Evolutionary conservation across 1,140 invertebrate species (phyloP).

Genomic region (Calephelis nemesis): DNA sequence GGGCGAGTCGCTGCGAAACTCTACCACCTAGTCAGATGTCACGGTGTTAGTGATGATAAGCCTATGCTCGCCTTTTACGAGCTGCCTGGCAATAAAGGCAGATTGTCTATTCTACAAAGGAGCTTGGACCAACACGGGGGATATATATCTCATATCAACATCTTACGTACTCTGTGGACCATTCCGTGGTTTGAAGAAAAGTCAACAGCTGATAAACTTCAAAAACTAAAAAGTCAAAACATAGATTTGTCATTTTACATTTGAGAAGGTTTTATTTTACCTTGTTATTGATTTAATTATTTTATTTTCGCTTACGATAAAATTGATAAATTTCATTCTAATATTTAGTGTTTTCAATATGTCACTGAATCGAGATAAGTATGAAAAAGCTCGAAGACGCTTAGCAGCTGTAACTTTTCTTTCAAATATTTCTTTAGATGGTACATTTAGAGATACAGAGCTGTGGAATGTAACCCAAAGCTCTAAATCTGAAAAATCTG

Average conservation of each 20-base stretch:
- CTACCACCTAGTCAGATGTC: too few species aligned
- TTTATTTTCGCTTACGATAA: not conserved
- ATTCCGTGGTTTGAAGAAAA: too few species aligned
- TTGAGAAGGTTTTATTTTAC: not conserved
- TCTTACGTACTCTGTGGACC: too few species aligned
- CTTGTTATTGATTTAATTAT: not conserved
- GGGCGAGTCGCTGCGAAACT: too few species aligned
- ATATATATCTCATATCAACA: too few species aligned
- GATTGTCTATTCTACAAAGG: too few species aligned
- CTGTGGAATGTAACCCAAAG: conserved; percentile 53
- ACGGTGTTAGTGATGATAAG: too few species aligned
- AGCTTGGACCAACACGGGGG: too few species aligned
- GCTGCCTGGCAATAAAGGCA: too few species aligned
- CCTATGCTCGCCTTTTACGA: too few species aligned
- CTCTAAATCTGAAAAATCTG: conserved; percentile 54
- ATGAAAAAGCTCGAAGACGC: conserved; percentile 81
- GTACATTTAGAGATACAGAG: conserved; percentile 89
- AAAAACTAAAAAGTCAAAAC: conserved; percentile 17
- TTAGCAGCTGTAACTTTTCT: conserved; percentile 94
- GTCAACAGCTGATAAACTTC: too few species aligned
- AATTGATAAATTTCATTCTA: not conserved
- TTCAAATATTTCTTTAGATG: conserved; percentile 96
- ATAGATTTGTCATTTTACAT: conserved; percentile 5
- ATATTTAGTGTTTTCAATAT: conserved; percentile 32
- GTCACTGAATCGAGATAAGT: conserved; percentile 64